Percentiles rank a stretch among this genome's conserved stretches.
Evolutionary conservation across 1,140 invertebrate species (phyloP).

Genomic region (Neomicropteryx cornuta): DNA sequence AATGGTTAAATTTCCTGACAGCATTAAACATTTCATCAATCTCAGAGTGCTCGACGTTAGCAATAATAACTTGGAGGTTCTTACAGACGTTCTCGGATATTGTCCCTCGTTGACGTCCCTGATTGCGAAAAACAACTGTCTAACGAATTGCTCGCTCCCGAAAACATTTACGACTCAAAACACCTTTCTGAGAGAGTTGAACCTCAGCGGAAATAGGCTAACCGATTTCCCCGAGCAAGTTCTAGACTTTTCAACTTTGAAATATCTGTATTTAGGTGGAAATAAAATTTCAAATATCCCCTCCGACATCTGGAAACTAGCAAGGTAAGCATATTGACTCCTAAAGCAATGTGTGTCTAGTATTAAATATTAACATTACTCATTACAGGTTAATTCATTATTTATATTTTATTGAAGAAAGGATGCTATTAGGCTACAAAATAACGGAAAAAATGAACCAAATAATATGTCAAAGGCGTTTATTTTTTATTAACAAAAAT

Average conservation of each 20-base stretch:
- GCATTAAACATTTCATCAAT: slow-evolving; percentile 51
- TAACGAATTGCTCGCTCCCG: slow-evolving; percentile 72
- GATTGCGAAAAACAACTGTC: slow-evolving; percentile 77
- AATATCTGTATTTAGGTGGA: slow-evolving; percentile 80
- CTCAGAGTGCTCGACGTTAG: slow-evolving; percentile 74
- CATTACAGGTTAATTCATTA: no score
- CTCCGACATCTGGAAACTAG: slow-evolving; percentile 68
- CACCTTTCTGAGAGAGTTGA: slow-evolving; percentile 63
- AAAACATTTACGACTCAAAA: slow-evolving; percentile 60
- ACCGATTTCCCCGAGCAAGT: slow-evolving; percentile 78
- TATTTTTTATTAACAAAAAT: no score
- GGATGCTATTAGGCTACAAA: no score
- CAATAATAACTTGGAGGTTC: slow-evolving; percentile 64
- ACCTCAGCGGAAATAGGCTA: slow-evolving; percentile 85
- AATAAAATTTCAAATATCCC: slow-evolving; percentile 76
- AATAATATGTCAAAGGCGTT: no score
- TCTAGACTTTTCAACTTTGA: slow-evolving; percentile 62
- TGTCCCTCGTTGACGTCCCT: slow-evolving; percentile 63
- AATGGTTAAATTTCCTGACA: slow-evolving; percentile 39
- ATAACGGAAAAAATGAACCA: no score
- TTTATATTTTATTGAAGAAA: no score
- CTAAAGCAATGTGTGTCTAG: no score
- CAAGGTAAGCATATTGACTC: slow-evolving; percentile 42
- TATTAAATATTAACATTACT: no score
- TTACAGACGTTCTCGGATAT: slow-evolving; percentile 64